These are phyloP conservation scores for Phymanthus crucifer DNA, from an alignment of 92 coral and sea anemone species.

Conservation along the genomic window DNA sequence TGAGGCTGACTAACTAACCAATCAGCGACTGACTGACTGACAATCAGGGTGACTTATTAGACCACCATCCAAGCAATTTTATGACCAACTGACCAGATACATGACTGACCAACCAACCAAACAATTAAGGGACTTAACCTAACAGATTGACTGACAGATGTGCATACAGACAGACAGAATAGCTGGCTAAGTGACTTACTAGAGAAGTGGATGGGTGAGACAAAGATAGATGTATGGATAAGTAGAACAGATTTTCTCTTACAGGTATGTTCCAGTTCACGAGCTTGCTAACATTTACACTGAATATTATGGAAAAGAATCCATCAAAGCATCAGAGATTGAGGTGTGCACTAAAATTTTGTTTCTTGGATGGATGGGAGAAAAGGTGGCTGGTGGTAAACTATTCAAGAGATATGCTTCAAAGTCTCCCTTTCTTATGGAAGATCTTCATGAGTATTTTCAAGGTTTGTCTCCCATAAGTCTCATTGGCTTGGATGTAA, in stretches of 20 bases:
- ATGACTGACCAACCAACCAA: too few relatives aligned
- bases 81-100: too few relatives aligned
- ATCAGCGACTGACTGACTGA: neutral
- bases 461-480: slow-evolving; percentile 79
- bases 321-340: slow-evolving; percentile 62
- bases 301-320: slow-evolving; percentile 82
- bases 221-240: too few relatives aligned
- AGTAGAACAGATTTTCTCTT: neutral
- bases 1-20: too few relatives aligned
- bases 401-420: slow-evolving; percentile 72
- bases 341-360: slow-evolving; percentile 63
- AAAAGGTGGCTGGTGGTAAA: slow-evolving; percentile 76
- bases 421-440: slow-evolving; percentile 90
- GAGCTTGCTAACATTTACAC: slow-evolving; percentile 84
- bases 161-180: too few relatives aligned
- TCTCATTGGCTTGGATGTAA: too few relatives aligned
- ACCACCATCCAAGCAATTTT: too few relatives aligned
- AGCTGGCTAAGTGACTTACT: too few relatives aligned
- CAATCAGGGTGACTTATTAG: too few relatives aligned
- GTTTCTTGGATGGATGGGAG: slow-evolving; percentile 91
- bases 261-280: slow-evolving; percentile 82
- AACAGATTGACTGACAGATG: too few relatives aligned
- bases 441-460: slow-evolving; percentile 81
- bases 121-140: too few relatives aligned
- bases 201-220: too few relatives aligned